A percentile compares a stretch with the other conserved stretches of the same genome.
These are phyloP conservation scores for Callopanchax toddi DNA, from an alignment of 2,113 vertebrate species.

Conservation along the genomic window DNA sequence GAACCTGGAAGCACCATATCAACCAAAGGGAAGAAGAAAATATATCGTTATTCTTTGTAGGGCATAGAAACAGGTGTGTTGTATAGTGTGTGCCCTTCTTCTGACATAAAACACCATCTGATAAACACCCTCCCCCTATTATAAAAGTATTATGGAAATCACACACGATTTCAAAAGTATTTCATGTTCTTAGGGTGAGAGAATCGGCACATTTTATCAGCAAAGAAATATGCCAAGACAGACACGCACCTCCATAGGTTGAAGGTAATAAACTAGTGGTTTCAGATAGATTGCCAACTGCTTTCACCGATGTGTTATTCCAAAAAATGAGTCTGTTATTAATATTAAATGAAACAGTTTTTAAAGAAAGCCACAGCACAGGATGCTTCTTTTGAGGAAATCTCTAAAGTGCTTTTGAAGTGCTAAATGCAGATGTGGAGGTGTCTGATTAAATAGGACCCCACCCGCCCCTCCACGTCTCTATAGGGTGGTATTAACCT, in stretches of 20 bases:
- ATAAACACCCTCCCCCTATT: constrained; percentile 34
- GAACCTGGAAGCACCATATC: constrained; percentile 49
- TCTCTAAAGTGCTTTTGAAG: constrained; percentile 22
- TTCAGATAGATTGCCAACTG: constrained; percentile 24
- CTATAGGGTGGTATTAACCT: constrained; percentile 66
- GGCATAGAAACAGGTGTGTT: constrained; percentile 50
- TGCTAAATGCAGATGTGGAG: constrained; percentile 39
- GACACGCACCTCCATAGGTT: constrained; percentile 31
- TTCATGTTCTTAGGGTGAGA: constrained; percentile 55
- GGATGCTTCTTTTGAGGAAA: constrained; percentile 10
- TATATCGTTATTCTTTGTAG: constrained; percentile 55
- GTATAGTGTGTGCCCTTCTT: constrained; percentile 32
- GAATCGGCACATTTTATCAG: constrained; percentile 63
- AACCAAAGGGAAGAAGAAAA: constrained; percentile 38
- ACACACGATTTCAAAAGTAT: constrained; percentile 63
- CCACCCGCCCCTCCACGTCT: constrained; percentile 3
- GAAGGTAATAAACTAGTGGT: constrained; percentile 25
- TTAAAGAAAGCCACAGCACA: neutral
- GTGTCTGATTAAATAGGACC: constrained; percentile 43
- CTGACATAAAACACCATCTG: constrained; percentile 45
- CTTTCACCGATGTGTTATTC: constrained; percentile 13
- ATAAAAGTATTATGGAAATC: constrained; percentile 58
- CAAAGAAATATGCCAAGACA: constrained; percentile 55
- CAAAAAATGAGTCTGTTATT: no score
- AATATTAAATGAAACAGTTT: neutral